These are phyloP conservation scores for Dicentrarchus labrax DNA, from an alignment of 2,113 vertebrate species.

Conservation along the genomic window DNA sequence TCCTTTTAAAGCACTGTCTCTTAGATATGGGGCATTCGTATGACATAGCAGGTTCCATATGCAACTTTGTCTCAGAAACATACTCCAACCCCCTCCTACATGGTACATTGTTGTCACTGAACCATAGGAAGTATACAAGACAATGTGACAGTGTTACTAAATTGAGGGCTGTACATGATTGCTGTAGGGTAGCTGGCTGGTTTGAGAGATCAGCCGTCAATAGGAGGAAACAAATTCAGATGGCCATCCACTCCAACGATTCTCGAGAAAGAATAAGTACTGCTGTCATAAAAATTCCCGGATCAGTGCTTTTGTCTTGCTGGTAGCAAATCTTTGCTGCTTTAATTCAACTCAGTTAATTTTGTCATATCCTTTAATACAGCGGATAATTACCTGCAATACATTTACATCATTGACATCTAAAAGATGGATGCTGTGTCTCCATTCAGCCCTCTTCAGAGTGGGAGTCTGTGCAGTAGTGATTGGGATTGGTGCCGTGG, in stretches of 20 bases:
- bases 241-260: neutral
- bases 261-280: neutral
- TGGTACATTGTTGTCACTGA: slow-evolving; percentile 49
- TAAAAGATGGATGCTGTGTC: no score
- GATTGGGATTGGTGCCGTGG: no score
- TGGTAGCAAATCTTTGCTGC: no score
- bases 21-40: slow-evolving; percentile 70
- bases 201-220: slow-evolving; percentile 1
- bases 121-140: slow-evolving; percentile 58
- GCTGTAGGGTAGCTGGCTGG: neutral
- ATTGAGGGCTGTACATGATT: slow-evolving; percentile 42
- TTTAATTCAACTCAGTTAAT: no score
- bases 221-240: slow-evolving; percentile 8
- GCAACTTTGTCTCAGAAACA: slow-evolving; percentile 59
- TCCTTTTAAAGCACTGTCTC: slow-evolving; percentile 84
- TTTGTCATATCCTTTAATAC: no score
- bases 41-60: slow-evolving; percentile 67
- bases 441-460: no score
- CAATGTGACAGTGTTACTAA: slow-evolving; percentile 53
- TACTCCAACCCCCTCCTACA: slow-evolving; percentile 26
- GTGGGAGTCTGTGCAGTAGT: no score
- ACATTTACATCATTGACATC: no score
- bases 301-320: no score
- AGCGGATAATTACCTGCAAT: no score
- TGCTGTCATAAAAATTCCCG: no score